Evolutionary conservation across 2,888 invertebrate genomes (phyloP).

Genomic region (Protonemura montana): DNA sequence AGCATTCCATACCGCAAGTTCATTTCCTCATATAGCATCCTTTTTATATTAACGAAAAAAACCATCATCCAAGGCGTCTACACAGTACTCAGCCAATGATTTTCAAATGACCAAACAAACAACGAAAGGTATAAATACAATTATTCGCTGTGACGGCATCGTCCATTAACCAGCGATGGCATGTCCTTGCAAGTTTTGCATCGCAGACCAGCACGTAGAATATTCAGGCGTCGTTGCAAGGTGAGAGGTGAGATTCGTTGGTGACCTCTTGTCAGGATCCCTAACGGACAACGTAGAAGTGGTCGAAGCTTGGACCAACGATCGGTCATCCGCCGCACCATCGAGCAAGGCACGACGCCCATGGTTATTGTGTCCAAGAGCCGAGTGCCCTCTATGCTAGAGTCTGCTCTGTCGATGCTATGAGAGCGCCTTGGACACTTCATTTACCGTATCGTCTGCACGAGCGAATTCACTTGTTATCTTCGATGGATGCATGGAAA

Average conservation of each 20-base stretch:
- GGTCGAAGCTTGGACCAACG: not conserved
- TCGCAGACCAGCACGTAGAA: not conserved
- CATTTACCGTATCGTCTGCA: not conserved
- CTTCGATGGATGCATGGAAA: not conserved
- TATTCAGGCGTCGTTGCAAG: not conserved
- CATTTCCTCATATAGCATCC: constrained; percentile 29
- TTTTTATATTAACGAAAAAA: not conserved
- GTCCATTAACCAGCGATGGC: not conserved
- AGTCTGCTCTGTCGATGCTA: not conserved
- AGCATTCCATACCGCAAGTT: constrained; percentile 29
- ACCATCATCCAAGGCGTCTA: not conserved
- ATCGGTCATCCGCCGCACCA: not conserved
- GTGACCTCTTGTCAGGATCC: not conserved
- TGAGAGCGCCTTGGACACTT: not conserved
- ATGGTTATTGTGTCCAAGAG: not conserved
- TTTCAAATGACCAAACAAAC: not conserved
- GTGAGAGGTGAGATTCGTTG: constrained; percentile 17
- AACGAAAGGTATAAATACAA: not conserved
- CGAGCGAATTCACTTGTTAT: not conserved
- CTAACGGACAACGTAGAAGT: not conserved
- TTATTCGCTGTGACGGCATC: not conserved
- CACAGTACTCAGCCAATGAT: not conserved
- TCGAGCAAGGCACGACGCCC: not conserved
- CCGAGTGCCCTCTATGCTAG: no score
- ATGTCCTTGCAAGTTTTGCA: not conserved